Conservation (phyloP, 2,888 invertebrate species). For the Ennomos quercinarius region DNA sequence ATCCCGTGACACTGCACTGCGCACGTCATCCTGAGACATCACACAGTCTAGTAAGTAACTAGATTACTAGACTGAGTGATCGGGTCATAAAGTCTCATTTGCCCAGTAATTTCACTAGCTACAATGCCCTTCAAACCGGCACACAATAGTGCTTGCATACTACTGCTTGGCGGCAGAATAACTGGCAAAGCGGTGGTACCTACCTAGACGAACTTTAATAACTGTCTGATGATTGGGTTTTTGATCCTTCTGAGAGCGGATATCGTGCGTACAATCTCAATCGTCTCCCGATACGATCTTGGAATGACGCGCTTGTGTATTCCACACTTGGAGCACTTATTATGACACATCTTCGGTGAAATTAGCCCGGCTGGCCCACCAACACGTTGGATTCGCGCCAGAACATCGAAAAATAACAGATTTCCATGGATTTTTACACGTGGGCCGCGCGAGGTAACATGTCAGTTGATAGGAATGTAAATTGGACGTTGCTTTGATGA, state of each 20-base stretch:
- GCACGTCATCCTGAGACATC: too few relatives aligned
- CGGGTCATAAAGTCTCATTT: too few relatives aligned
- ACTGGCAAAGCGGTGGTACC: too few relatives aligned
- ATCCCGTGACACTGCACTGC: too few relatives aligned
- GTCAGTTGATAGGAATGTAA: constrained; percentile 38
- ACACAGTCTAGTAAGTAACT: too few relatives aligned
- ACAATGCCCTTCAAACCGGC: too few relatives aligned
- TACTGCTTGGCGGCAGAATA: too few relatives aligned
- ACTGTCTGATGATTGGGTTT: too few relatives aligned
- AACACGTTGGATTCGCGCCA: constrained; percentile 72
- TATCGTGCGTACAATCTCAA: constrained; percentile 49
- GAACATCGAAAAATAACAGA: constrained; percentile 62
- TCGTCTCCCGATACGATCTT: constrained; percentile 53
- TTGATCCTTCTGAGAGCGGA: constrained; percentile 7
- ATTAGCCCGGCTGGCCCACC: constrained; percentile 71
- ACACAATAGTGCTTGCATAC: too few relatives aligned
- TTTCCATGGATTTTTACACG: constrained; percentile 52
- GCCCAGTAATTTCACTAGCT: too few relatives aligned
- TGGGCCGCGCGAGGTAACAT: constrained; percentile 33
- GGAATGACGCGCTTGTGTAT: constrained; percentile 59
- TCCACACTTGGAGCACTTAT: constrained; percentile 66
- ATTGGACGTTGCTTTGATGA: constrained; percentile 39
- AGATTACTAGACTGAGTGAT: too few relatives aligned
- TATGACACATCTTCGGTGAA: constrained; percentile 78
- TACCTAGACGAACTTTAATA: too few relatives aligned